A percentile compares a stretch with the other conserved stretches of the same genome.
Conservation (phyloP, 2,888 invertebrate genomes). For the Lasioglossum morio region DNA sequence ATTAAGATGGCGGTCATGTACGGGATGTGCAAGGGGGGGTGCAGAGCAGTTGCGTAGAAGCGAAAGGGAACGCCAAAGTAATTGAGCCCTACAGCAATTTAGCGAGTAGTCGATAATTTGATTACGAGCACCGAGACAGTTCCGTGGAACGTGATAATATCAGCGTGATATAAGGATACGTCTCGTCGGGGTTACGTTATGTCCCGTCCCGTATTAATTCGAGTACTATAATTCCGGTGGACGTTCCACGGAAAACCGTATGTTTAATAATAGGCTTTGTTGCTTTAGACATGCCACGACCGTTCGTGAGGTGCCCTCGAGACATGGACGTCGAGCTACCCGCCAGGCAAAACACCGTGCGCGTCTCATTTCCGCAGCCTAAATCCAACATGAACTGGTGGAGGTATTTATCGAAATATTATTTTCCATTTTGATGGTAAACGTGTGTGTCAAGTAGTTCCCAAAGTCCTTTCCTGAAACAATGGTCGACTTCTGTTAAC, state of each 20-base stretch:
- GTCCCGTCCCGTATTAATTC: neutral
- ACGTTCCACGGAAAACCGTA: slow-evolving; percentile 45
- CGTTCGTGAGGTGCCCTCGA: slow-evolving; percentile 88
- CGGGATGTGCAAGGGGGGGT: neutral
- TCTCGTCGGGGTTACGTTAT: slow-evolving; percentile 13
- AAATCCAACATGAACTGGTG: slow-evolving; percentile 89
- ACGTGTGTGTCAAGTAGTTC: neutral
- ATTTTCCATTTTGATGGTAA: neutral
- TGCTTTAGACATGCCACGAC: slow-evolving; percentile 83
- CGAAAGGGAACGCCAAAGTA: slow-evolving; percentile 21
- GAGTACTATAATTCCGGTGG: slow-evolving; percentile 35
- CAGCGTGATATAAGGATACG: slow-evolving; percentile 19
- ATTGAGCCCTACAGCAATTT: slow-evolving; percentile 35
- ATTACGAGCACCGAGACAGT: slow-evolving; percentile 32
- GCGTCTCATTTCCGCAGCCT: slow-evolving; percentile 86
- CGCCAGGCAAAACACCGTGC: slow-evolving; percentile 84
- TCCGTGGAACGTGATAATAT: slow-evolving; percentile 24
- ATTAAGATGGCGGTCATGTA: neutral
- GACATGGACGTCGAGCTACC: slow-evolving; percentile 87
- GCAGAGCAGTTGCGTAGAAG: slow-evolving; percentile 1
- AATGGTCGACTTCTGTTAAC: no score
- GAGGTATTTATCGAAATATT: slow-evolving; percentile 82
- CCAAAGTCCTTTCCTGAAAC: no score
- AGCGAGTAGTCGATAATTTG: slow-evolving; percentile 42
- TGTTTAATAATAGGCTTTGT: slow-evolving; percentile 70